Evolutionary conservation across 2,113 vertebrate species (phyloP), one percentile per base, ranked within the genome.

Genomic region (Pterocles orientalis): DNA sequence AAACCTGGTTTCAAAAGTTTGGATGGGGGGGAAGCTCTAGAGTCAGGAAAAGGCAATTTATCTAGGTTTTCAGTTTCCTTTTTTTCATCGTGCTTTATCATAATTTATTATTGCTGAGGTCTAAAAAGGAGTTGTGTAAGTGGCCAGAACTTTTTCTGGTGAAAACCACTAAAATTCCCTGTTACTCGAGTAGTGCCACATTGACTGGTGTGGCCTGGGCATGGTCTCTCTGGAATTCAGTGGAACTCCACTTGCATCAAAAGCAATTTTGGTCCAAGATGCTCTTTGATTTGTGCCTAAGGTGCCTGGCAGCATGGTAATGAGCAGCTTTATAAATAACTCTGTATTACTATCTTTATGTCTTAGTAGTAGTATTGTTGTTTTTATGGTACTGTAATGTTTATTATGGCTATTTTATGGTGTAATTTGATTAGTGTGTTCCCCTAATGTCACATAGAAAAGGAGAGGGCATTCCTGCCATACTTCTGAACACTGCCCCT

Each of bases 321-420:
- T 82, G 91, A 94, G 77, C 77, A 91, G 91, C 73, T 96, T 96
- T 91, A 95, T 89, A 95, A 96, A 94, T 92, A 94, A 93, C 86
- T 89, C 81, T 72, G 87, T 85, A 93, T 91, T 95, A 87, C 91
- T 96, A 87, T 97, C 86, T 95, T 92, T 94, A 92, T 88, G 83
- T 79, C 88, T 94, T 91, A 91, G 92, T 92, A 48, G 82, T 86
- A 79, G 78, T 94, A 95, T 96, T 96, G 88, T 96, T 96, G 87
- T 91, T 96, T 96, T 97, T 96, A 95, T 92, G 81, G 91, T 94
- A 96, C 94, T 95, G 84, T 92, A 94, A 94, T 80, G 79, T 95
- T 97, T 96, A 89, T 95, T 94, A 92, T 96, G 95, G 81, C 83
- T 91, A 76, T 90, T 97, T 97, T 96, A 96, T 92, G 78, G 91